phyloP scores from a whole-genome alignment of 2,888 invertebrate genomes.

The Callyntrura guangdongensis region DNA sequence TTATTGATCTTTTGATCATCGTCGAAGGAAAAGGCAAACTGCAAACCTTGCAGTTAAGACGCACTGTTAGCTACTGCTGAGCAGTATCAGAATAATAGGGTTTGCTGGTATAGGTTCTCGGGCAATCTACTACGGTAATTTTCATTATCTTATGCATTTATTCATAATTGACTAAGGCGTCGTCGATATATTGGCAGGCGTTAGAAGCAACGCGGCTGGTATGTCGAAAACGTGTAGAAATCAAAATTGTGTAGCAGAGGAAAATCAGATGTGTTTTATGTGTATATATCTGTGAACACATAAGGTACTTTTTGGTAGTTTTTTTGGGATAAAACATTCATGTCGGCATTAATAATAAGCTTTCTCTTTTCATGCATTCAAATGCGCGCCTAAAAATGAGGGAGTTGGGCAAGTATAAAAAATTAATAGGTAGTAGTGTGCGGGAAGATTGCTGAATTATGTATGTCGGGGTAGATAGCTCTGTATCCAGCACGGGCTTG shows the following conservation, averaged over 20 bases:
- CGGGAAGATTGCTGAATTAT: too few relatives aligned
- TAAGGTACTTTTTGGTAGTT: too few relatives aligned
- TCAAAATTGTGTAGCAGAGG: too few relatives aligned
- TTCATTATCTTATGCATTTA: conserved; percentile 29
- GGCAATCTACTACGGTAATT: background rate
- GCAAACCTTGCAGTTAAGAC: background rate
- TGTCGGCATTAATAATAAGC: background rate
- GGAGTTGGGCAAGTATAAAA: background rate
- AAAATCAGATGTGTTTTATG: background rate
- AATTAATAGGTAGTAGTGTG: conserved; percentile 13
- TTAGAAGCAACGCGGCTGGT: too few relatives aligned
- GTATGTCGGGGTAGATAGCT: too few relatives aligned
- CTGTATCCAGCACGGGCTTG: too few relatives aligned
- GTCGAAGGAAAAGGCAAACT: background rate
- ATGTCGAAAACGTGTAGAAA: too few relatives aligned
- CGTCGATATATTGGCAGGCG: too few relatives aligned
- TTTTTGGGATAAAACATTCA: too few relatives aligned
- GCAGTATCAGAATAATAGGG: background rate
- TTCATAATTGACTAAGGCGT: conserved; percentile 24
- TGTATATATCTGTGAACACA: too few relatives aligned
- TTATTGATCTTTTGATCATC: conserved; percentile 59
- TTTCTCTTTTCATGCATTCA: background rate
- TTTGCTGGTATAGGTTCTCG: too few relatives aligned
- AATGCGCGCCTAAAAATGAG: background rate
- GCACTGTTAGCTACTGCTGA: background rate